phyloP scores from a whole-genome alignment of 2,888 invertebrate genomes.

The Zeuzera pyrina region DNA sequence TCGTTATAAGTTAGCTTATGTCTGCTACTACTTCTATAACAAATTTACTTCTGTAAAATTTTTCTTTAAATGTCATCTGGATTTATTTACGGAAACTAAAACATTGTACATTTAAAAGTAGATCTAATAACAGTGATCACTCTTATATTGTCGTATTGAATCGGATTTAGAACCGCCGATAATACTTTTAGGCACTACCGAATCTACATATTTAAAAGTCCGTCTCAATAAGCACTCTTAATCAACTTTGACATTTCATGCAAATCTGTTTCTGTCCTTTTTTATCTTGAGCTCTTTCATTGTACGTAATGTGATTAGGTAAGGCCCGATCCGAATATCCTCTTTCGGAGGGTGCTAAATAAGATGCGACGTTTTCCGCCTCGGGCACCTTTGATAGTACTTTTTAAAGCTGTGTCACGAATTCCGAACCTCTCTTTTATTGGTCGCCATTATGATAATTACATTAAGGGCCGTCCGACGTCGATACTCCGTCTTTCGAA shows the following conservation, averaged over 20 bases:
- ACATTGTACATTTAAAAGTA: no score
- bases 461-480: slow-evolving; percentile 61
- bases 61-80: no score
- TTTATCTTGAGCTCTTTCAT: slow-evolving; percentile 60
- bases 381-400: slow-evolving; percentile 67
- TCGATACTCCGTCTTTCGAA: slow-evolving; percentile 67
- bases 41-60: no score
- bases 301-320: slow-evolving; percentile 66
- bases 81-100: no score
- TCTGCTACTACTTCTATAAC: no score
- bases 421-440: slow-evolving; percentile 68
- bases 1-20: no score
- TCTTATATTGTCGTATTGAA: no score
- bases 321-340: slow-evolving; percentile 44
- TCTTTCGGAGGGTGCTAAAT: slow-evolving; percentile 60
- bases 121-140: no score
- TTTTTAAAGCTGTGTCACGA: slow-evolving; percentile 68
- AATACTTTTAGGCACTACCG: no score
- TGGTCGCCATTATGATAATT: slow-evolving; percentile 71
- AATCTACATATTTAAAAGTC: slow-evolving; percentile 33
- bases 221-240: slow-evolving; percentile 31
- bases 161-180: no score
- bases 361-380: slow-evolving; percentile 70
- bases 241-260: slow-evolving; percentile 64
- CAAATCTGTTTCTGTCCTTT: slow-evolving; percentile 62